Evolutionary conservation across 2,888 invertebrate species (phyloP), one percentile per base, ranked within the genome.

Genomic region (Heliconius aoede): DNA sequence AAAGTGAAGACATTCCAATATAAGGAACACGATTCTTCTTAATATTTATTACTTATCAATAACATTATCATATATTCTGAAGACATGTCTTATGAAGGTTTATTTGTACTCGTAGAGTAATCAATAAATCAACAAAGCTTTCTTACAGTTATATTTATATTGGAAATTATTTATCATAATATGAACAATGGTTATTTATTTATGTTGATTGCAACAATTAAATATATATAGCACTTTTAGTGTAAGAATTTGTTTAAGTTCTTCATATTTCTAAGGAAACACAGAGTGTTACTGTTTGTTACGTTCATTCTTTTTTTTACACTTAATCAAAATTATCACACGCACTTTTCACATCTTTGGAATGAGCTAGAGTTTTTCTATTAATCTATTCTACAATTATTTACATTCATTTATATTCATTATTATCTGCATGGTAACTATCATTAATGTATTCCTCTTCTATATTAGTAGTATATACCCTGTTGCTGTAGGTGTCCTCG

Each of bases 391-490:
- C 80, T 80, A 83, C 86, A 83, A 81, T 83, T 88, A 88, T 89
- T 88, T 87, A 89, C 87, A 87, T 86, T n/a, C n/a, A 88, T 83
- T 89, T 87, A 82, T 86, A 88, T 84, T 89, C 87, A 82, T 84
- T 86, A 81, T 81, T 84, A 85, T 88, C 86, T 82, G 88, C 86
- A 79, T 83, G 83, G 85, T 89, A 69, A 69, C 74, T 87, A 89
- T 86, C 88, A 84, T 84, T 85, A 87, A 85, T 84, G 81, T 85
- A 85, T 77, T 88, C 86, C 83, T 89, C 90, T 88, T 89, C 88
- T 86, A 89, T 88, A 86, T 88, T 89, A 87, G 89, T 87, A 83
- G 88, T 89, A 88, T 89, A 89, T 91, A 93, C 93, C 93, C 94
- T 93, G 93, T 93, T 89, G 84, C 88, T 91, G 86, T 86, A 88